These are phyloP conservation scores for Iguana delicatissima DNA, from an alignment of 2,797 vertebrate genomes.

Conservation along the genomic window DNA sequence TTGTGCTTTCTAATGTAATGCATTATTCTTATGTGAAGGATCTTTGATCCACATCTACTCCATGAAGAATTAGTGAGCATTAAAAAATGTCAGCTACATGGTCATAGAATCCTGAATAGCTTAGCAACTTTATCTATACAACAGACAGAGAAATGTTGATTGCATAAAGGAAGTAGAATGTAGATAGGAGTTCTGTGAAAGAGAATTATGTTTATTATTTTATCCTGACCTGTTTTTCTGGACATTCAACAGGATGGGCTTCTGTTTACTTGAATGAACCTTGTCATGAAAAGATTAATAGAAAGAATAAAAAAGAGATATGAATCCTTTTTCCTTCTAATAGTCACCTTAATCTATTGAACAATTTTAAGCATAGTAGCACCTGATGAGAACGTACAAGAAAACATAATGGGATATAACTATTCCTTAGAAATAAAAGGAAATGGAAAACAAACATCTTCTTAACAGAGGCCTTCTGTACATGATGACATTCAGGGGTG, in stretches of 20 bases:
- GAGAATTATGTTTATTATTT: neutral
- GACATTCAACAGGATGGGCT: neutral
- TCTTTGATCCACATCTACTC: neutral
- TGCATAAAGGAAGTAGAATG: neutral
- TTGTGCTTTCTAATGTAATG: conserved; percentile 20
- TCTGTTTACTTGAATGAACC: neutral
- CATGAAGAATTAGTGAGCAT: neutral
- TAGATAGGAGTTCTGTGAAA: neutral
- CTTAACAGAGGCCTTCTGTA: no score
- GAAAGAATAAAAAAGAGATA: neutral
- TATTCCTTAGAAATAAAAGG: neutral
- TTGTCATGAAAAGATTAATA: neutral
- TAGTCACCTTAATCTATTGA: neutral
- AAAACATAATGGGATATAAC: neutral
- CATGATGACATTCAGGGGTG: no score
- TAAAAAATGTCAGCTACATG: neutral
- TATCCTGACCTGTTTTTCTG: neutral
- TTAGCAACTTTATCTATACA: neutral
- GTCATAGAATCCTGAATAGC: neutral
- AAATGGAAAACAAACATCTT: neutral
- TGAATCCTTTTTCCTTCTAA: neutral
- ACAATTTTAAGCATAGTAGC: neutral
- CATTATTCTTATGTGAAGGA: neutral
- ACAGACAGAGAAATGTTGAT: neutral
- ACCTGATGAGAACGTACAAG: neutral